phyloP scores from a whole-genome alignment of 2,113 vertebrate species.

The Anoplopoma fimbria region DNA sequence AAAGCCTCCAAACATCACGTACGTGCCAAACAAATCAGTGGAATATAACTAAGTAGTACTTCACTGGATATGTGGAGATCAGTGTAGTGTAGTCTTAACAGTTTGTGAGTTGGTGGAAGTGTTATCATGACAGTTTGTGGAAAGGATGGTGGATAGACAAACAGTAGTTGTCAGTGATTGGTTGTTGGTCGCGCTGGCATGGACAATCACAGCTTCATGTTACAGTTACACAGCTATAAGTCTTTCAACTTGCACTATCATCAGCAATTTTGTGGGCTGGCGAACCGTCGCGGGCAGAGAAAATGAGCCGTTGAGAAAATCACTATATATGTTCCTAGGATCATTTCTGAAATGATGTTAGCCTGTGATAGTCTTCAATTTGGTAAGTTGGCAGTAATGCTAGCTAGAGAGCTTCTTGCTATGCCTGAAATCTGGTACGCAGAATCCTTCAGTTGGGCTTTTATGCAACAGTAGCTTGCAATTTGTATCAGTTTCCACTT shows the following conservation, averaged over 20 bases:
- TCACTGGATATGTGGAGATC: background rate
- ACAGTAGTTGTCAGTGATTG: conserved; percentile 34
- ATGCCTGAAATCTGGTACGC: conserved; percentile 12
- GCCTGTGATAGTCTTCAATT: conserved; percentile 13
- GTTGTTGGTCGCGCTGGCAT: conserved; percentile 9
- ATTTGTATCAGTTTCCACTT: conserved; percentile 27
- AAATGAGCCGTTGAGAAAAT: conserved; percentile 42
- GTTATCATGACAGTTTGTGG: background rate
- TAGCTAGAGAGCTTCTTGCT: conserved; percentile 17
- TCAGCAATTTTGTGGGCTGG: conserved; percentile 45
- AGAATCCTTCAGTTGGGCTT: background rate
- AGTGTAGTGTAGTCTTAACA: conserved; percentile 1
- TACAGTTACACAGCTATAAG: conserved; percentile 48
- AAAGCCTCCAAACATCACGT: background rate
- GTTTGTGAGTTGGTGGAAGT: conserved; percentile 11
- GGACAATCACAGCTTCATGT: conserved; percentile 44
- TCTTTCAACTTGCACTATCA: conserved; percentile 63
- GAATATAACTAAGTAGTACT: background rate
- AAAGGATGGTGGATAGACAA: background rate
- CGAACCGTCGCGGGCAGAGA: conserved; percentile 8
- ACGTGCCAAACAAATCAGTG: conserved; percentile 14
- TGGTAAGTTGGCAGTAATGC: conserved; percentile 26
- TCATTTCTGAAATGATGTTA: conserved; percentile 33
- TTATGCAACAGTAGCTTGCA: conserved; percentile 11
- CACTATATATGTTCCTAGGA: conserved; percentile 11